Base-by-base conservation (phyloP, 2,797 vertebrate genomes). In the Harpagifer antarcticus region DNA sequence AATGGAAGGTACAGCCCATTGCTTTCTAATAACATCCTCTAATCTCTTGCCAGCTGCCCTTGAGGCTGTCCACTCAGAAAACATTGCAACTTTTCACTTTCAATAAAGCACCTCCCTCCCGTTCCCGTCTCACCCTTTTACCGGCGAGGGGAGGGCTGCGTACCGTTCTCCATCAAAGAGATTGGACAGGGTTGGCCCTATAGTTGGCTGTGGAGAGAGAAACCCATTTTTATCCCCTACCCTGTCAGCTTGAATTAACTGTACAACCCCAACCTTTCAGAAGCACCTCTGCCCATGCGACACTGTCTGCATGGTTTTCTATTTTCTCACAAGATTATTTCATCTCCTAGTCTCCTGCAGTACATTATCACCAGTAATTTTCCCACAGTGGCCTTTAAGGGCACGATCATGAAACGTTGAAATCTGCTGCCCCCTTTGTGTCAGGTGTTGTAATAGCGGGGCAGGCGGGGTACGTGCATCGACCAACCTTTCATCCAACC, bases 1-100 rank as follows among this genome's bases (percentile, higher is more conserved):
- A 89, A 84, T 71, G 80, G 81, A 83, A 57, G 86, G 90, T 90
- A 91, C 92, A 92, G 89, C 86, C 92, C 90, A 94, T 92, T 91
- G 92, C 91, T 91, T 93, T 92, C 88, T 92, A 91, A 93, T 92
- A 93, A 93, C 93, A 91, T 90, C 84, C 85, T 90, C 82, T 92
- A 92, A 92, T 93, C 90, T 91, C 83, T 88, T 65, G 88, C 89
- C 86, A 82, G 85, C 85, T 87, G 88, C 88, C 89, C 89, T 91
- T 88, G 90, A 91, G 88, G 92, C 83, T 89, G 88, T 91, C 91
- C 88, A 91, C 88, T 89, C 88, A 83, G 75, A 91, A 91, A 91
- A 91, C 91, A 93, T 83, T 77, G 91, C 89, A 92, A 91, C 89
- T 91, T 93, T 93, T 93, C 91, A 93, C 92, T 89, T 94, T 87